phyloP scores from a whole-genome alignment of 1,140 invertebrate species.

The Temnothorax nylanderi region DNA sequence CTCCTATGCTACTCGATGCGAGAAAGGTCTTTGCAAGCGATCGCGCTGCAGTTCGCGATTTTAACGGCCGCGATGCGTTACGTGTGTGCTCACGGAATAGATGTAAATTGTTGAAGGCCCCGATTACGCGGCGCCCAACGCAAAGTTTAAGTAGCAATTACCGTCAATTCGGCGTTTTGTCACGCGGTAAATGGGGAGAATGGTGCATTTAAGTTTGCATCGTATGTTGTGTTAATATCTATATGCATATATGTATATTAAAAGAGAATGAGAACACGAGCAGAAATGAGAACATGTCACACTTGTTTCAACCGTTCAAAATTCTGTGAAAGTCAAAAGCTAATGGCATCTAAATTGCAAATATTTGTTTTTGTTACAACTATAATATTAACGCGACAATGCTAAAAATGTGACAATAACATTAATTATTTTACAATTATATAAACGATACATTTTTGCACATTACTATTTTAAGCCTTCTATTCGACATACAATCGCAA shows the following conservation, averaged over 20 bases:
- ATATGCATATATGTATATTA: not conserved
- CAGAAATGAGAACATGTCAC: too few species aligned
- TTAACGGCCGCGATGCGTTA: constrained; percentile 4
- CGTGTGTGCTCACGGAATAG: not conserved
- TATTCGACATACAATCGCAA: not conserved
- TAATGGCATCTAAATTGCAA: not conserved
- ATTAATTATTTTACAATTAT: not conserved
- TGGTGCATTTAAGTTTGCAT: constrained; percentile 1
- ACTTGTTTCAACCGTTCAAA: not conserved
- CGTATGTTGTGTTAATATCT: not conserved
- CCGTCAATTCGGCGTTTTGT: constrained; percentile 38
- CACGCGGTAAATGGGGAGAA: not conserved
- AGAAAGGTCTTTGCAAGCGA: constrained; percentile 19
- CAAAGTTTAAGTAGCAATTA: constrained; percentile 55
- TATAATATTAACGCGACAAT: not conserved
- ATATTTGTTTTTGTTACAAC: not conserved
- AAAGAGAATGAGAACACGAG: not conserved
- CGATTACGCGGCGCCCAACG: not conserved
- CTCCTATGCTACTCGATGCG: not conserved
- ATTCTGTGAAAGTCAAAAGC: not conserved
- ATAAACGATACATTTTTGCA: not conserved
- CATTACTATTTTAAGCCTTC: not conserved
- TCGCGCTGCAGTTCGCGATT: constrained; percentile 7
- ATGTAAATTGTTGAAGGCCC: constrained; percentile 45
- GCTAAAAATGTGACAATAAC: not conserved